Conservation (phyloP, 2,113 vertebrate genomes). For the Megaceryle maxima region DNA sequence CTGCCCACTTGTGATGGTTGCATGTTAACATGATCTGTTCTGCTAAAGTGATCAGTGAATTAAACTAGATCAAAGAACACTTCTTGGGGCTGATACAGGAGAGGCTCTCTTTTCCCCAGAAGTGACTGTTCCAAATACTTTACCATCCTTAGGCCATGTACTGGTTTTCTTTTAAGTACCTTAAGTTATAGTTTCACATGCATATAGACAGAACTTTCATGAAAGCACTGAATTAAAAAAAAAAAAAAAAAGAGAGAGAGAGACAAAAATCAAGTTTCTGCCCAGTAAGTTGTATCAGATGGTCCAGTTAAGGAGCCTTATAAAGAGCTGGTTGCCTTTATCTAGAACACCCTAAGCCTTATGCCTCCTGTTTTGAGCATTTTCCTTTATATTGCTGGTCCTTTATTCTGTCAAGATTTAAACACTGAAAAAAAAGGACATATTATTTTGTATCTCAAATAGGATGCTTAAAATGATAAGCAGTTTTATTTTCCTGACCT, state of each 20-base stretch:
- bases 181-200: not conserved
- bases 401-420: not conserved
- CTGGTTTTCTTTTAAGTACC: not conserved
- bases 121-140: not conserved
- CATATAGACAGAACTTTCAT: not conserved
- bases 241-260: too few relatives aligned
- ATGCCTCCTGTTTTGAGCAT: not conserved
- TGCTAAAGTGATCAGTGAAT: not conserved
- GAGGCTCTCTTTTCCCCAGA: rapidly evolving
- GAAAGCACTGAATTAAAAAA: not conserved
- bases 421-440: not conserved
- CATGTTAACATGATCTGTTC: not conserved
- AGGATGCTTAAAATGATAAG: not conserved
- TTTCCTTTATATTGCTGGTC: not conserved
- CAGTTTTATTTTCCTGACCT: not conserved
- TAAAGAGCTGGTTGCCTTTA: not conserved
- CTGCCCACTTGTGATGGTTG: not conserved
- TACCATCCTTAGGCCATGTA: not conserved
- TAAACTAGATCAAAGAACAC: not conserved
- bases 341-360: not conserved
- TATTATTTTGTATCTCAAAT: not conserved
- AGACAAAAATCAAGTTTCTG: not conserved
- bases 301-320: not conserved
- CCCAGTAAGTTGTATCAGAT: not conserved
- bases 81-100: not conserved